Conservation (phyloP, 2,113 vertebrate species). For the Python bivittatus region DNA sequence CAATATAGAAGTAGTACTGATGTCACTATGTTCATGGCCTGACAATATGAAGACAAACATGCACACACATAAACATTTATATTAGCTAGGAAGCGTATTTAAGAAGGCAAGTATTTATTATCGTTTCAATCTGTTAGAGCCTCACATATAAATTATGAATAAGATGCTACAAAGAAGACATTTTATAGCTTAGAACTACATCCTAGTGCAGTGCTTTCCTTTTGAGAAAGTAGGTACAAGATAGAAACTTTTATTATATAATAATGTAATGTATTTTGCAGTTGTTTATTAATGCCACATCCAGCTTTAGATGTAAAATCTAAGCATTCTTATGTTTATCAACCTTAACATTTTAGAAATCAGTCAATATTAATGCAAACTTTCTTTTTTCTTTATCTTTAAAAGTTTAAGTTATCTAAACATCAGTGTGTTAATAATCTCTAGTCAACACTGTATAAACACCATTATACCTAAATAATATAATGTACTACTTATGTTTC, state of each 20-base stretch:
- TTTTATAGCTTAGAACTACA: background rate
- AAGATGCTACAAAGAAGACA: background rate
- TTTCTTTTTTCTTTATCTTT: background rate
- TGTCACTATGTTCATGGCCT: constrained; percentile 99
- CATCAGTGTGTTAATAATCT: background rate
- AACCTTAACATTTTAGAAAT: background rate
- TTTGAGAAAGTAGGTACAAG: background rate
- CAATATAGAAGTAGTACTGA: constrained; percentile 93
- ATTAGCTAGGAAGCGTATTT: background rate
- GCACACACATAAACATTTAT: background rate
- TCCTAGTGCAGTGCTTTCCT: background rate
- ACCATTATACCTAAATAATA: background rate
- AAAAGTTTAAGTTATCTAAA: background rate
- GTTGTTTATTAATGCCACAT: background rate
- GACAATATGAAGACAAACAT: background rate
- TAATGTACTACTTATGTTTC: background rate
- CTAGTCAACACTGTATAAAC: background rate
- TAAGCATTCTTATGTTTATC: background rate
- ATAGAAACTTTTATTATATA: background rate
- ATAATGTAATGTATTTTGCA: background rate
- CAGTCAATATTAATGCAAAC: background rate
- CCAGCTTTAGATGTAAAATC: background rate
- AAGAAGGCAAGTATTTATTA: constrained; percentile 15
- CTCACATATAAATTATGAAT: background rate
- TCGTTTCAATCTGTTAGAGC: background rate